A percentile compares a stretch with the other conserved stretches of the same genome.
Evolutionary conservation across 35 echinoderm and acorn worm genomes (phyloP).

Genomic region (Apostichopus californicus): DNA sequence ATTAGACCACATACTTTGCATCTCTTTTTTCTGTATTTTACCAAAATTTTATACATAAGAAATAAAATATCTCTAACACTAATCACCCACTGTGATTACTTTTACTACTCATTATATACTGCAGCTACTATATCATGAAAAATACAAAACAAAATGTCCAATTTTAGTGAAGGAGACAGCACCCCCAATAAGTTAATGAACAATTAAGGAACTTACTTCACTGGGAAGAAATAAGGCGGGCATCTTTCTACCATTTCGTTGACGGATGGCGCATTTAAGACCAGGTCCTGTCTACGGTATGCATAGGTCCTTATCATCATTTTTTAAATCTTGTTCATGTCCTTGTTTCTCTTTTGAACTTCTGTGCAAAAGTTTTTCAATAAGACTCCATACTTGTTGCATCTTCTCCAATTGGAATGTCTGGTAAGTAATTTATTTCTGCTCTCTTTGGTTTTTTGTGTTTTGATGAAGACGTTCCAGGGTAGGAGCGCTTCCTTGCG

Average conservation of each 20-base stretch:
- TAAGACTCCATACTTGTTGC: slow-evolving; percentile 13
- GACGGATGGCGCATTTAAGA: not conserved
- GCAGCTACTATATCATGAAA: no score
- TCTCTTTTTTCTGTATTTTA: no score
- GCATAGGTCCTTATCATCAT: not conserved
- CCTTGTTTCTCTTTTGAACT: slow-evolving; percentile 18
- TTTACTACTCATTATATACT: no score
- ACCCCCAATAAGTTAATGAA: no score
- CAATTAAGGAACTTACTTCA: not conserved
- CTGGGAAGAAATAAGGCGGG: not conserved
- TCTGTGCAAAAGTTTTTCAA: not conserved
- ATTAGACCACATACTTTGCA: no score
- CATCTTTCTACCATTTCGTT: slow-evolving; percentile 17
- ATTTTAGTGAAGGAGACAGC: no score
- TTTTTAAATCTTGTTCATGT: not conserved
- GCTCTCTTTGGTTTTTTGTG: not conserved
- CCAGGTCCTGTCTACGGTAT: slow-evolving; percentile 6
- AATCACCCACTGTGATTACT: no score
- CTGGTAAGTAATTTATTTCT: slow-evolving; percentile 36
- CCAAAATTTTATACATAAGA: no score
- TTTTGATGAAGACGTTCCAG: no score
- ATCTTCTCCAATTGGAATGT: slow-evolving; percentile 26
- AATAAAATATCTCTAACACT: no score
- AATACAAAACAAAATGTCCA: no score
- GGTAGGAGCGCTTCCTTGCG: not conserved